phyloP scores from a whole-genome alignment of 2,888 invertebrate species.

The Tridacna gigas region DNA sequence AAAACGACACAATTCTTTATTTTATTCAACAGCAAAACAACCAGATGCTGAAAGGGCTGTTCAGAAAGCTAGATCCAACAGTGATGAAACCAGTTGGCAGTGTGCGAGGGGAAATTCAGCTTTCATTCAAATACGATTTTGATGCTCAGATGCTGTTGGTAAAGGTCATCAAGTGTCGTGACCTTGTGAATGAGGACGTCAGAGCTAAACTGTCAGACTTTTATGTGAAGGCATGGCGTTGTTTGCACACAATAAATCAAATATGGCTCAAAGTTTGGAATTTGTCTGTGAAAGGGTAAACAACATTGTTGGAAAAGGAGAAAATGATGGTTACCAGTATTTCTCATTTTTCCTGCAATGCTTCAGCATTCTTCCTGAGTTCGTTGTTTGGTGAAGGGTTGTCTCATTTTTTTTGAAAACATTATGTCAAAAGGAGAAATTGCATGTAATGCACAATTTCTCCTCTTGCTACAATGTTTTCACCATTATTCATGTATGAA shows the following conservation, averaged over 20 bases:
- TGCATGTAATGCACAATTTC: not conserved
- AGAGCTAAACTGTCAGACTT: slow-evolving; percentile 79
- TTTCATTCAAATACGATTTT: slow-evolving; percentile 81
- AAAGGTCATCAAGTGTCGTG: slow-evolving; percentile 80
- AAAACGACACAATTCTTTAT: not conserved
- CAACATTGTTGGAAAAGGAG: not conserved
- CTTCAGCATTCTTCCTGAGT: no score
- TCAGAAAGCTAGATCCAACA: slow-evolving; percentile 80
- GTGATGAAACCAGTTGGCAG: slow-evolving; percentile 75
- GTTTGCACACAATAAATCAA: no score
- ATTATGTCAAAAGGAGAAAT: not conserved
- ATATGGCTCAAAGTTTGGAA: no score
- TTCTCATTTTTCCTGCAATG: no score
- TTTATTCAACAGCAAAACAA: slow-evolving; percentile 74
- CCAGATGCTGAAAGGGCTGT: slow-evolving; percentile 79
- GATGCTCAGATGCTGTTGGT: slow-evolving; percentile 76
- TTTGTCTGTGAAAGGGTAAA: no score
- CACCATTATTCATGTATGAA: no score
- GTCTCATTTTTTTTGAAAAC: no score
- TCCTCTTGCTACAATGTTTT: not conserved
- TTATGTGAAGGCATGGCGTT: slow-evolving; percentile 79
- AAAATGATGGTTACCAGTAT: no score
- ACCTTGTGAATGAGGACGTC: slow-evolving; percentile 76
- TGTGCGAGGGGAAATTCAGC: slow-evolving; percentile 78
- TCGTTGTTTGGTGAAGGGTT: no score